Base-by-base conservation (phyloP, 2,113 vertebrate genomes). In the Lipophrys pholis region DNA sequence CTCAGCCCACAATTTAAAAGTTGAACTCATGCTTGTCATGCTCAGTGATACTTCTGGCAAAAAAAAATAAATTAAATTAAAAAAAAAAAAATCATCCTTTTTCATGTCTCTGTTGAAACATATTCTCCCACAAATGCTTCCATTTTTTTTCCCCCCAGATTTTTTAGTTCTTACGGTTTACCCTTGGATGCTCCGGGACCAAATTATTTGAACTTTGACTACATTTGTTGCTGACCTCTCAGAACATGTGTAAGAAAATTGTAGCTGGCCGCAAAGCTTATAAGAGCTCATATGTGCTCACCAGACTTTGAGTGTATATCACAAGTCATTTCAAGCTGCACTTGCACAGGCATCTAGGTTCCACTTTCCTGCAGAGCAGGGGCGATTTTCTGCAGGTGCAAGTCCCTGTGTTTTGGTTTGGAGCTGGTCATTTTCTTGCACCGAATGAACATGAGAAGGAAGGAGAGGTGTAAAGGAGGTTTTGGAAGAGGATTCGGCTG, bases 1-100 rank as follows among this genome's bases (percentile, higher is more conserved):
- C 46, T 48, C 63, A 80, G 35, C 12, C 11, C 45, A 56, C 41
- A 57, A 36, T 69, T 57, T 35, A 54, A 41, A 70, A 56, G 10
- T 71, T 51, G 10, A 60, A 71, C 42, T 56, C 67, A 42, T 39
- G 45, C 16, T 49, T 17, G 30, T 74, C 48, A 69, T 17, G 14
- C 6, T 43, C 7, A 63, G n/a, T 17, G 43, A 50, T 56, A 57
- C 49, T 40, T 48, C 9, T 56, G 46, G 4, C 14, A 11, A 17
- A 53, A 36, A 30, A 30, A 30, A n/a, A n/a, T n/a, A n/a, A n/a
- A n/a, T n/a, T n/a, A n/a, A n/a, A n/a, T n/a, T 30, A 30, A 30
- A 30, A 30, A 30, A 30, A 2, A 30, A 30, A 30, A 30, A 30
- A n/a, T n/a, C n/a, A n/a, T n/a, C n/a, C n/a, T 30, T 5, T 51